Evolutionary conservation across 2,888 invertebrate genomes (phyloP).

Genomic region (Rhogogaster chlorosoma): DNA sequence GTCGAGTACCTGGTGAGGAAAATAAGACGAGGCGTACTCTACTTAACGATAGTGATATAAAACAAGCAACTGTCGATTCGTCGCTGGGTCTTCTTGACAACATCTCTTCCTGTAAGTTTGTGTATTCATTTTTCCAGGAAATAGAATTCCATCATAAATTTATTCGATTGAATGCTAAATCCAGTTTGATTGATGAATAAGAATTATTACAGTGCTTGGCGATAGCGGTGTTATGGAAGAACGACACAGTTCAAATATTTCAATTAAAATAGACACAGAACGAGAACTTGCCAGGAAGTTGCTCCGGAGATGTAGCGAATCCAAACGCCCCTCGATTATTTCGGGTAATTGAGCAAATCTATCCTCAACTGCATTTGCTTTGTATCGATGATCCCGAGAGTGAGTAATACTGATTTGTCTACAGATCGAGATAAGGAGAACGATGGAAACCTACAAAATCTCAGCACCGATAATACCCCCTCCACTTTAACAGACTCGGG

Average conservation of each 20-base stretch:
- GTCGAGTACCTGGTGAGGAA: not conserved
- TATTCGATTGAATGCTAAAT: not conserved
- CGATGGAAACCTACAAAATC: constrained; percentile 66
- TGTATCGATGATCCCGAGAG: not conserved
- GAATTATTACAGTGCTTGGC: constrained; percentile 63
- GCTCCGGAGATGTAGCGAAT: constrained; percentile 66
- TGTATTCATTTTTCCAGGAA: not conserved
- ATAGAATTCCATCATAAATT: not conserved
- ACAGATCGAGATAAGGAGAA: constrained; percentile 70
- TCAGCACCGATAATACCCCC: constrained; percentile 54
- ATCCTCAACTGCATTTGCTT: not conserved
- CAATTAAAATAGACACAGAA: constrained; percentile 59
- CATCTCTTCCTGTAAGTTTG: constrained; percentile 65
- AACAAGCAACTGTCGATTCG: constrained; percentile 60
- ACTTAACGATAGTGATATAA: constrained; percentile 8
- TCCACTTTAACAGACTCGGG: constrained; percentile 54
- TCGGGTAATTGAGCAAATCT: not conserved
- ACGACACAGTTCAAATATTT: constrained; percentile 55
- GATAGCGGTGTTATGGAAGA: constrained; percentile 60
- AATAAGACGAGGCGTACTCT: not conserved
- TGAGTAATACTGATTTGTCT: not conserved
- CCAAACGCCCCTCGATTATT: constrained; percentile 15
- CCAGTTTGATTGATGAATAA: not conserved
- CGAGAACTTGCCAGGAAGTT: constrained; percentile 69
- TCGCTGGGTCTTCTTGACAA: constrained; percentile 71